phyloP scores from a whole-genome alignment of 2,888 invertebrate genomes.

The Andrena flavipes region DNA sequence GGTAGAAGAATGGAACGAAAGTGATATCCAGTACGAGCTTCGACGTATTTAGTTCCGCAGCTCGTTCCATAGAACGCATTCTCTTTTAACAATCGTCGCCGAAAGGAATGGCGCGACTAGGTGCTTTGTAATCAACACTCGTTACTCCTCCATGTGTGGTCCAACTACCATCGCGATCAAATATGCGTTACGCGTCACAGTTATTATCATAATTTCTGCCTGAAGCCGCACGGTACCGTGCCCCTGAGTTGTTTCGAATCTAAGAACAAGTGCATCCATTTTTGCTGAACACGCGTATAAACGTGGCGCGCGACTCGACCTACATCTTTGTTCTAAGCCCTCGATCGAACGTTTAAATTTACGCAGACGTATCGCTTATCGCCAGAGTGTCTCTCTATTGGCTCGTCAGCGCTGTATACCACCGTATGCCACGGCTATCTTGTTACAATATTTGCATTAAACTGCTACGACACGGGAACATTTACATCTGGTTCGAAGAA shows the following conservation, averaged over 20 bases:
- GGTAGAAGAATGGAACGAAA: constrained; percentile 1
- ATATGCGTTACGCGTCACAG: constrained; percentile 30
- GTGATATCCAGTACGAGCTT: not conserved
- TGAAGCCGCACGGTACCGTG: not conserved
- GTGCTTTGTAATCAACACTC: constrained; percentile 36
- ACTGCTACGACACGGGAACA: not conserved
- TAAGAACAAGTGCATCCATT: constrained; percentile 11
- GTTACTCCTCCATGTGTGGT: constrained; percentile 23
- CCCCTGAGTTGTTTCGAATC: no score
- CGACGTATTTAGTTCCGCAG: constrained; percentile 28
- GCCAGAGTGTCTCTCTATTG: not conserved
- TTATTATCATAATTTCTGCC: constrained; percentile 23
- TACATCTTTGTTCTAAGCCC: constrained; percentile 35
- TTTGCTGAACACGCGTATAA: constrained; percentile 18
- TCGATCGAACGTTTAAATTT: constrained; percentile 48
- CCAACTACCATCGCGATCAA: constrained; percentile 8
- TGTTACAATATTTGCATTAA: constrained; percentile 32
- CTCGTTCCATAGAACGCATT: constrained; percentile 8
- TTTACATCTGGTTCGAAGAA: not conserved
- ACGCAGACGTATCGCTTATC: constrained; percentile 37
- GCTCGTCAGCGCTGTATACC: not conserved
- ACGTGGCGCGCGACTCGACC: constrained; percentile 36
- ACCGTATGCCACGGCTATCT: constrained; percentile 23
- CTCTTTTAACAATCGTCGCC: constrained; percentile 19
- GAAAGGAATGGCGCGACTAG: constrained; percentile 28